A percentile compares a stretch with the other conserved stretches of the same genome.
Conservation (phyloP, 23 tunicate genomes). For the Styela clava region DNA sequence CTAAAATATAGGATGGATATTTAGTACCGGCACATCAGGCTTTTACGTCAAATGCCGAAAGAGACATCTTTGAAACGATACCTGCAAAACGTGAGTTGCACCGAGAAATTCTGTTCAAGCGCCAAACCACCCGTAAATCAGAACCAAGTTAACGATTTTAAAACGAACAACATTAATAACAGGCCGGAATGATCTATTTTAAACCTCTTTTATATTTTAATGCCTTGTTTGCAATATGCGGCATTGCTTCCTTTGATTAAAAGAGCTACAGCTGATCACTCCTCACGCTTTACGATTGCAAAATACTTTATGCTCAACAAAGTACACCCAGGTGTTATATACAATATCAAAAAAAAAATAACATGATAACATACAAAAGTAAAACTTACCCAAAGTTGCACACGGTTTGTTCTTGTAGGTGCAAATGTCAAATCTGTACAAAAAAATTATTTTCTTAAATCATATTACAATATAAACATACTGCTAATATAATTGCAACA, state of each 20-base stretch:
- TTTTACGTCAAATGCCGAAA: not conserved
- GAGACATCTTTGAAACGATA: not conserved
- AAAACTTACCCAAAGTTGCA: slow-evolving; percentile 86
- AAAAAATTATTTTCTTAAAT: not conserved
- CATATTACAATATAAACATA: not conserved
- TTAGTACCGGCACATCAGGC: not conserved
- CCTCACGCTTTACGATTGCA: not conserved
- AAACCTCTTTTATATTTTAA: too few relatives aligned
- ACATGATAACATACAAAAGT: too few relatives aligned
- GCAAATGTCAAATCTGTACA: slow-evolving; percentile 82
- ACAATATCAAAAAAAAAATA: too few relatives aligned
- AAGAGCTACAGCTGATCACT: not conserved
- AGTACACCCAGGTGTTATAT: too few relatives aligned
- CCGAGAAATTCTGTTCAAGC: too few relatives aligned
- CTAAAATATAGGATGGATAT: not conserved
- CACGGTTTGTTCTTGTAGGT: slow-evolving; percentile 68
- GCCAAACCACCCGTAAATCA: too few relatives aligned
- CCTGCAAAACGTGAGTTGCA: too few relatives aligned
- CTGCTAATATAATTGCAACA: not conserved
- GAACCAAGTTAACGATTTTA: too few relatives aligned
- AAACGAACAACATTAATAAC: too few relatives aligned
- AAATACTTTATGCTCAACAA: too few relatives aligned
- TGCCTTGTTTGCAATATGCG: not conserved
- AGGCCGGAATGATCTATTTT: too few relatives aligned
- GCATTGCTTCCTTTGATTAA: not conserved